Evolutionary conservation across 2,797 vertebrate genomes (phyloP), one percentile per base, ranked within the genome.

Genomic region (Enteromius viviparus): DNA sequence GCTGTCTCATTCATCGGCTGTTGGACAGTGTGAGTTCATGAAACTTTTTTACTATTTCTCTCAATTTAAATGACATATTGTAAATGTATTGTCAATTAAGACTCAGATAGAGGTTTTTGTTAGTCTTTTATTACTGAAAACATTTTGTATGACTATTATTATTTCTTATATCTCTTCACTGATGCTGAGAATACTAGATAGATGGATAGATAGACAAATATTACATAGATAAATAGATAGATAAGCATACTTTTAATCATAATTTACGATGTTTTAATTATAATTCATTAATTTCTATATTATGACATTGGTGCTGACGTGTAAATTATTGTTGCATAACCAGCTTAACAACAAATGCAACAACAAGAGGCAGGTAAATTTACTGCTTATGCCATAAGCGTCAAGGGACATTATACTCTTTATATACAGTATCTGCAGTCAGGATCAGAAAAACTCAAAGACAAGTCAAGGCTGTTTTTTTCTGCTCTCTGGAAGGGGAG

Each of bases 21-120:
- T 26, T 96, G 95, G 95, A 81, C 78, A 58, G 90, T 95, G 95
- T 96, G 92, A 96, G 95, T 95, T 82, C 83, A 42, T 26, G 53
- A n/a, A 69, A 77, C 12, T 77, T 7, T 84, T 65, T 76, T 60
- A 9, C 51, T 42, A 23, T 71, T 32, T 6, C 11, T 76, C 65
- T 76, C 3, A 12, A 74, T 2, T 53, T 85, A 69, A 65, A 37
- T 76, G 0, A 47, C 8, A 47, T 45, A 5, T 34, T 32, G 12
- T 17, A 40, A 11, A 62, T 21, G 11, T n/a, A 62, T 71, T 19
- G 2, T 68, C 1, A 79, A 37, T 15, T 69, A 55, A 26, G 26
- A 42, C 32, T 19, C 12, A 10, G n/a, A 79, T 4, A 14, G 10
- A 70, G 14, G 2, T 14, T 47, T 34, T 47, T 62, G 0, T 19